Evolutionary conservation across 1,140 invertebrate genomes (phyloP), one percentile per base, ranked within the genome.

Genomic region (Apis laboriosa): DNA sequence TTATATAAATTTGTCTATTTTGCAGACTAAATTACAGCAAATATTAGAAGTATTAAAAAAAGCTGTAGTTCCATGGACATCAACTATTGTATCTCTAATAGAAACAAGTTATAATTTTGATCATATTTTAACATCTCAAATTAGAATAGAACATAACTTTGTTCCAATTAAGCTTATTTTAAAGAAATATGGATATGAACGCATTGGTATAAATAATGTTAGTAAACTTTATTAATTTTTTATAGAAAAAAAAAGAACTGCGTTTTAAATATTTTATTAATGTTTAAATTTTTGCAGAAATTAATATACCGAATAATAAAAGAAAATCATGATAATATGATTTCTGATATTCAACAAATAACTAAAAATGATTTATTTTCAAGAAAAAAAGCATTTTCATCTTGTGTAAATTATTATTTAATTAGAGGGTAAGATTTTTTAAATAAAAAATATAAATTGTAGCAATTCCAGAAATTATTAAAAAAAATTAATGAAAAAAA

Each of bases 131-230:
- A 88, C 89, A 19, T 67, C 76, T 17, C 77, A 93, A 83, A 92
- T 93, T 60, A 89, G 78, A 61, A 88, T 80, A 17, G 92, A 92
- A 84, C 71, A 72, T 24, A 91, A 89, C 70, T 89, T 76, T 17
- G 87, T 93, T 53, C 72, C 90, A 28, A 88, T 90, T 53, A 93
- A 92, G 79, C 55, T 93, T 24, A 84, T 93, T 19, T 84, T 91
- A 43, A 93, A 93, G 55, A 93, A 93, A 77, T 93, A 93, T 74
- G 90, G 90, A 24, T 93, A 89, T 68, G 89, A 91, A 51, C 86
- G 90, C 51, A 86, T 91, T 58, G 91, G 91, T 5, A 68, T 92
- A 53, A 91, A 86, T 68, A 77, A 90, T 77, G 92, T 92, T 43
- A 86, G 83, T 90, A 86, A 63, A n/a, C 24, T 21, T 63, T 34